These are phyloP conservation scores for Pteronotus mesoamericanus DNA, from an alignment of 2,797 vertebrate genomes.

Conservation along the genomic window DNA sequence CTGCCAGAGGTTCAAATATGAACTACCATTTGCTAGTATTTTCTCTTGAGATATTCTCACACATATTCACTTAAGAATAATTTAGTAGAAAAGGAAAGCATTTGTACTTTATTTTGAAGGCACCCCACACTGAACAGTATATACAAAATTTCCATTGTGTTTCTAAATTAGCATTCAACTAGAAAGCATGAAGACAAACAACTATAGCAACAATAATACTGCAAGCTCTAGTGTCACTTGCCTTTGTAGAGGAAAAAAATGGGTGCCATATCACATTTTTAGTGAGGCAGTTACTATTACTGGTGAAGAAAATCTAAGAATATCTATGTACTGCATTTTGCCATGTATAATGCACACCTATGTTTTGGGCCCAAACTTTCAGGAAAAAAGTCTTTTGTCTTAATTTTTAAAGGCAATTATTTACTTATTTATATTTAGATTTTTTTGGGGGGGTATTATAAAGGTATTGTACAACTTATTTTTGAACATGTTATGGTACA, in stretches of 20 bases:
- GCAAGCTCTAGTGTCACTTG: not conserved
- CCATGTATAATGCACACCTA: too few relatives aligned
- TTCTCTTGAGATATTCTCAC: not conserved
- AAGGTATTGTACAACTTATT: too few relatives aligned
- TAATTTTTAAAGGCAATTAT: too few relatives aligned
- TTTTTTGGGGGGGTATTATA: too few relatives aligned
- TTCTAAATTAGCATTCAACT: conserved; percentile 24
- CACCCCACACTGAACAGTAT: not conserved
- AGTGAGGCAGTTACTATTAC: not conserved
- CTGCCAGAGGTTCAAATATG: not conserved
- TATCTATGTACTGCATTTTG: not conserved
- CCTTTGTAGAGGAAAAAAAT: conserved; percentile 10
- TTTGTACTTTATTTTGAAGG: conserved; percentile 14
- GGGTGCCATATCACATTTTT: not conserved
- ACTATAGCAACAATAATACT: not conserved
- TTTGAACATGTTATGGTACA: too few relatives aligned
- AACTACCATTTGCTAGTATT: not conserved
- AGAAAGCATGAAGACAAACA: conserved; percentile 1
- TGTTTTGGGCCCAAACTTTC: too few relatives aligned
- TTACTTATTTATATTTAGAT: too few relatives aligned
- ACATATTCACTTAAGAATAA: conserved; percentile 33
- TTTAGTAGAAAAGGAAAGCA: not conserved
- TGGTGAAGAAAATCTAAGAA: conserved; percentile 27
- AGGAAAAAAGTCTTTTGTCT: too few relatives aligned
- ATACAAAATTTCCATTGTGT: not conserved